Base-by-base conservation (phyloP, 2,797 vertebrate species). In the Phoebastria nigripes region DNA sequence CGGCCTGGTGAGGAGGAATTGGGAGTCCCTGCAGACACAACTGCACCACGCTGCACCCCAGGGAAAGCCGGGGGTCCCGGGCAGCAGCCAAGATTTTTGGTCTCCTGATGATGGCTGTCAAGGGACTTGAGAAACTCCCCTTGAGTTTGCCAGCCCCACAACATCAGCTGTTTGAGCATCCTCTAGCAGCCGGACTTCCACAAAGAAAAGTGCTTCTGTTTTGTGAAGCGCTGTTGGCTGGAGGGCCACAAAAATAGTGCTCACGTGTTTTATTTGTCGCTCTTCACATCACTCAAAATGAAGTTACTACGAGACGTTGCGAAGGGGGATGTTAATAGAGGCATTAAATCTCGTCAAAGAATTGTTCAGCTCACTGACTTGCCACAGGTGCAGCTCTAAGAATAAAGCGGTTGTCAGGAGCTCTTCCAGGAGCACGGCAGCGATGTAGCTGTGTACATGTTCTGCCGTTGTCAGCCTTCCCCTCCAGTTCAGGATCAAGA, bases 401-500 rank as follows among this genome's bases (percentile, higher is more conserved):
- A 78, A 63, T 67, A 82, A 74, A 78, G 35, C n/a, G 39, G 24
- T 59, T 73, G 29, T 65, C 83, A 86, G 91, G 73, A 77, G 44
- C 58, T 26, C 46, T 47, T 81, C 55, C 52, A 79, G 82, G 55
- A 84, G 33, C 35, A 17, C 0, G 0, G 56, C 42, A 58, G 72
- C 3, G 2, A 39, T 9, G 39, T 41, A 44, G n/a, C 54, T 59
- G 15, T 49, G 62, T 77, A 28, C 49, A 14, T 41, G 24, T 21
- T 85, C 44, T 87, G 37, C 54, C 2, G 0, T 29, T 87, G 42
- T 31, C 73, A 69, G 46, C 55, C 41, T 78, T 94, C 74, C 31
- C 31, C 14, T 77, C 82, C 35, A 17, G 74, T 73, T 51, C 62
- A 76, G 66, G 62, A 82, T 66, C 42, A 56, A 70, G 59, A 79